Evolutionary conservation across 2,888 invertebrate species (phyloP), one percentile per base, ranked within the genome.

Genomic region (Heliconius ethilla): DNA sequence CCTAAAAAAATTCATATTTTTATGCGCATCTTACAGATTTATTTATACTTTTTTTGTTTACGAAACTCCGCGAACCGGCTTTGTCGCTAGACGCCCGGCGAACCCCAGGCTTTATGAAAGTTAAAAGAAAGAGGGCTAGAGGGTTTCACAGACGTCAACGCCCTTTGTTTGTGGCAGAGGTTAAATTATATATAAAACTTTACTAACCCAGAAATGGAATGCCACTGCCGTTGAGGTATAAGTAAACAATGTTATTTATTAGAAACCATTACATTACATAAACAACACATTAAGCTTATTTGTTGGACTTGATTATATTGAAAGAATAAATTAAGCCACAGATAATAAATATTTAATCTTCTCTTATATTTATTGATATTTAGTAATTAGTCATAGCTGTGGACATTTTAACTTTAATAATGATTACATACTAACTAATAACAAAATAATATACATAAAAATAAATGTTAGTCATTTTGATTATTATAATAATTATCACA

Each of bases 101-200:
- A 45, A 75, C 45, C 73, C 76, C 83, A 74, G 80, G 59, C 79
- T 79, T 79, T 79, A 83, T 89, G 84, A 87, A 89, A 87, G 82
- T 86, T 88, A 89, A 88, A 89, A 88, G 86, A 83, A 87, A 87
- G 85, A 83, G 87, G 87, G 84, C 79, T 84, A 86, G 83, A 84
- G 87, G 83, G 83, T 83, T 83, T 80, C 83, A 81, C 81, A 84
- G 85, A 85, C 83, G 83, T 82, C 84, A 85, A 83, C 81, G 82
- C 82, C 83, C 83, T 83, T 81, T 81, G 81, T 82, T 78, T 75
- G 72, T 75, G 65, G 75, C 55, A 76, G 73, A 75, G 76, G 78
- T 78, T 78, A 76, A 73, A 78, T 76, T 78, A 78, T 51, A 78
- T 69, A 78, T 78, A 78, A 70, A 78, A 78, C 78, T 78, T 76